phyloP scores from a whole-genome alignment of 2,797 vertebrate species.

The Rallus crepitans region DNA sequence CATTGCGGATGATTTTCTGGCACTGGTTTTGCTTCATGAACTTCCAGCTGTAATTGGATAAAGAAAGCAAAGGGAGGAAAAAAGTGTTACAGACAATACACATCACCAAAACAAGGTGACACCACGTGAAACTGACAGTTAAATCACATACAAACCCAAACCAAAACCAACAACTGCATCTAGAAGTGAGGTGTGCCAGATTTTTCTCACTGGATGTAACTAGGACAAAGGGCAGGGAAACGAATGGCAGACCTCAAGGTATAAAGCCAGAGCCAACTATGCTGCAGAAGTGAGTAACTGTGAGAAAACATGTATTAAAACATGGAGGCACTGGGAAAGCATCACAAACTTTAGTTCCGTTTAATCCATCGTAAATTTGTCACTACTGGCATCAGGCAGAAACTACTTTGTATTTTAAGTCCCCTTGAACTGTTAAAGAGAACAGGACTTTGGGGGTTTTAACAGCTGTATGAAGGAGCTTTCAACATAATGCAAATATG shows the following conservation, averaged over 20 bases:
- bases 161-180: background rate
- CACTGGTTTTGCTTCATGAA: slow-evolving; percentile 97
- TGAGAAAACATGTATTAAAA: background rate
- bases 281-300: background rate
- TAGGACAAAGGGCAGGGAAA: background rate
- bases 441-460: background rate
- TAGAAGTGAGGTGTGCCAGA: background rate
- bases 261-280: background rate
- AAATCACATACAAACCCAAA: background rate
- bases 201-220: background rate
- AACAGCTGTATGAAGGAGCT: background rate
- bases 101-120: background rate
- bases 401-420: rapidly evolving
- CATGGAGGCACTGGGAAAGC: background rate
- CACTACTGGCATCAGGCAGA: background rate
- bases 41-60: slow-evolving; percentile 87
- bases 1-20: slow-evolving; percentile 98
- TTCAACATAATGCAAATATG: background rate
- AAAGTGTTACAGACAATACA: background rate
- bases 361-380: background rate
- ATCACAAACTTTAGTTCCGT: background rate
- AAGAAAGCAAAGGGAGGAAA: background rate
- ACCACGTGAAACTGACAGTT: background rate
- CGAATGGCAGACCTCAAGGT: background rate
- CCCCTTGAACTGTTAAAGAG: background rate